Conservation (phyloP, 2,888 invertebrate genomes). For the Pristionchus mayeri region DNA sequence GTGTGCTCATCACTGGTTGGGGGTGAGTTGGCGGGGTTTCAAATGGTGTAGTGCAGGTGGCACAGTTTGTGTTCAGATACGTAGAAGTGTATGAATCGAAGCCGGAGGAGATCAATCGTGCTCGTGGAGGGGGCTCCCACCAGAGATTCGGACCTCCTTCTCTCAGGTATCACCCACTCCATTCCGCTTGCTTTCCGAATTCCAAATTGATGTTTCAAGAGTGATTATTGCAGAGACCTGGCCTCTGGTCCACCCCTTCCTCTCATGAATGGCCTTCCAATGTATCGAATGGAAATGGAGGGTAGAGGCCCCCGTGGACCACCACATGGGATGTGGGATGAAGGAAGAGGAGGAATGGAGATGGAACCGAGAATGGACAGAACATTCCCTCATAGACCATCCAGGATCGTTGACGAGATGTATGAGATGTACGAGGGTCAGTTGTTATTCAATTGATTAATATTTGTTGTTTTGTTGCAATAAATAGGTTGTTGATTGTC, state of each 20-base stretch:
- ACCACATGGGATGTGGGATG: constrained; percentile 9
- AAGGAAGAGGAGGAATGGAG: constrained; percentile 1
- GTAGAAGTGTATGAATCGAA: constrained; percentile 68
- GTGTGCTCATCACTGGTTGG: constrained; percentile 33
- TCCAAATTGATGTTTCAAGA: neutral
- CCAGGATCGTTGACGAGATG: neutral
- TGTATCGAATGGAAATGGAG: neutral
- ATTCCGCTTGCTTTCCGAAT: neutral
- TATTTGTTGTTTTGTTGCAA: neutral
- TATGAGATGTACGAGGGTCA: constrained; percentile 7
- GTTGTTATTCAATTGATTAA: neutral
- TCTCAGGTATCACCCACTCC: neutral
- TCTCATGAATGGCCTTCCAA: constrained; percentile 4
- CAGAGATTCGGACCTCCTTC: constrained; percentile 1
- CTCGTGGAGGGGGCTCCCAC: neutral
- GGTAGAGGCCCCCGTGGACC: neutral
- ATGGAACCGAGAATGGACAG: neutral
- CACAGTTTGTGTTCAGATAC: constrained; percentile 65
- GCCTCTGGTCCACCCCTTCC: neutral
- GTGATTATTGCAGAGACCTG: constrained; percentile 40
- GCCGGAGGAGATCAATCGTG: constrained; percentile 57
- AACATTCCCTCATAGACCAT: neutral
- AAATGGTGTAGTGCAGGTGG: neutral
- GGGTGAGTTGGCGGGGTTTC: neutral
- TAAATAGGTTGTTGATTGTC: neutral